Conservation (phyloP, 2,888 invertebrate species). For the Caradrina clavipalpis region DNA sequence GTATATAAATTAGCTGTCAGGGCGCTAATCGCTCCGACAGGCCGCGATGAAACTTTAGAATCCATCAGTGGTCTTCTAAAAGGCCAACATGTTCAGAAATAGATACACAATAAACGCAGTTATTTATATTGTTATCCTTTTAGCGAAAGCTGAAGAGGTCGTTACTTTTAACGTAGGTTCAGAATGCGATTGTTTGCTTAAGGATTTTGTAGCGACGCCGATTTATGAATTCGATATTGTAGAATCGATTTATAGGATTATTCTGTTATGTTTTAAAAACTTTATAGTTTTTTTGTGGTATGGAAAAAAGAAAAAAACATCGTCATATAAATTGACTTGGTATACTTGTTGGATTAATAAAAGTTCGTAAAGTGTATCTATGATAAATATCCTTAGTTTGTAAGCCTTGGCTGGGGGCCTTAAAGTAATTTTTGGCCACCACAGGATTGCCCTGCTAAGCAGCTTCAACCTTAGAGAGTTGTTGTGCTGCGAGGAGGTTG, state of each 20-base stretch:
- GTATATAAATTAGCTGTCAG: conserved; percentile 91
- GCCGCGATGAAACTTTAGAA: conserved; percentile 90
- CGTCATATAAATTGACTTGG: too few species aligned
- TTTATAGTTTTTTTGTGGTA: neutral
- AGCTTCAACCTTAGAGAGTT: too few species aligned
- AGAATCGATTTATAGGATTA: conserved; percentile 56
- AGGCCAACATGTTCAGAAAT: conserved; percentile 84
- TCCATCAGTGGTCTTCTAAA: conserved; percentile 87
- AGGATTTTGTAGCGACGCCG: conserved; percentile 69
- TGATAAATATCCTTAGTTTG: too few species aligned
- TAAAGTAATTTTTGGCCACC: too few species aligned
- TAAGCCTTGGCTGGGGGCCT: too few species aligned
- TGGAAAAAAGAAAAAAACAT: too few species aligned
- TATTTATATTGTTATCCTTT: conserved; percentile 86
- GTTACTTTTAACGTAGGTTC: conserved; percentile 79
- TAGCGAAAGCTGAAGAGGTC: conserved; percentile 75
- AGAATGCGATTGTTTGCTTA: conserved; percentile 75
- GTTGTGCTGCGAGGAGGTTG: too few species aligned
- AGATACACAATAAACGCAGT: conserved; percentile 83
- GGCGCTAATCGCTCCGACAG: conserved; percentile 89
- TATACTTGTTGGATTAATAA: too few species aligned
- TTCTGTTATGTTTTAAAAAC: conserved; percentile 2
- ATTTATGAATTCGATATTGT: conserved; percentile 59
- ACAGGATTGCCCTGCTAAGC: too few species aligned
- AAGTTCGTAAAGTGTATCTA: too few species aligned